Base-by-base conservation (phyloP, 2,113 vertebrate species). In the Cyprinus carpio region DNA sequence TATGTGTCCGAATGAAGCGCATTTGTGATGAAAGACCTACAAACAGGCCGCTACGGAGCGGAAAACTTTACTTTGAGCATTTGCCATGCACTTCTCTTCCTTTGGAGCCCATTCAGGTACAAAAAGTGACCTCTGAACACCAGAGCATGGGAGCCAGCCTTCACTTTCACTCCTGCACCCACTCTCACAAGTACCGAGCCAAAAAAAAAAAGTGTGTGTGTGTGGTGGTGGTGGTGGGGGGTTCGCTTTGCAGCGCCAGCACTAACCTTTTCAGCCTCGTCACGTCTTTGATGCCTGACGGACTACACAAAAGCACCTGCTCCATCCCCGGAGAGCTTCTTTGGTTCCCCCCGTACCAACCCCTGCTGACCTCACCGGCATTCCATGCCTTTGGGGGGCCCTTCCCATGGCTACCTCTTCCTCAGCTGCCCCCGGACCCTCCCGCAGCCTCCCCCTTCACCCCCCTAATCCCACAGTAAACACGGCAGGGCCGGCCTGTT, bases 401-500 rank as follows among this genome's bases (percentile, higher is more conserved):
- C 94, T 94, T 94, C 94, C 96, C 96, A 95, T 96, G 96, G 93
- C 94, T 96, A 97, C 96, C 94, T 96, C 93, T 78, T 86, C 27
- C 93, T 91, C 91, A 93, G 92, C 89, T 94, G 94, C 93, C 88
- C 83, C 75, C 54, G 67, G 86, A 87, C 78, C 69, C 87, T 87
- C 87, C 84, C 87, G 78, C 84, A 62, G 77, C 84, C 75, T 69
- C 62, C 87, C 82, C 69, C 40, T 93, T 92, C 88, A 83, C 93
- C 84, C 93, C 93, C 92, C 93, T 96, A 97, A 97, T 97, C 96
- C 96, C 94, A 96, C 83, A 89, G 96, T 95, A 97, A 97, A 97
- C 94, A 96, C 87, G 93, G 88, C 93, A 65, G 88, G 86, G 58
- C 88, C 64, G 76, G 81, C 72, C 76, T 75, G 87, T 85, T 84